Base-by-base conservation (phyloP, 1,140 invertebrate genomes). In the Drosophila sp. region DNA sequence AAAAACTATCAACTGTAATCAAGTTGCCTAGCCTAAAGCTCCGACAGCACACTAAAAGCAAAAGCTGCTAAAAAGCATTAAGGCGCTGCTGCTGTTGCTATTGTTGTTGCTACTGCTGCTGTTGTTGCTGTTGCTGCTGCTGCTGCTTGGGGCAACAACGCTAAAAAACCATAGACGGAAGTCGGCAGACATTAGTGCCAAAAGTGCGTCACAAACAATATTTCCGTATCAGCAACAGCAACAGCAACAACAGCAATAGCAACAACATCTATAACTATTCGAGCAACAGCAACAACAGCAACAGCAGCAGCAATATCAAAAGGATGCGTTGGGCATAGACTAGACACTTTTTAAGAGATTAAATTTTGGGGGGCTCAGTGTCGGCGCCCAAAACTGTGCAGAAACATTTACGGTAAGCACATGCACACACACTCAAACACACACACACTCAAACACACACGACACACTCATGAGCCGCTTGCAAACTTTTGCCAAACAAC, bases 271-370 rank as follows among this genome's bases (percentile, higher is more conserved):
- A n/a, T n/a, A n/a, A n/a, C n/a, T n/a, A n/a, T n/a, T n/a, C n/a
- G n/a, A n/a, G n/a, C n/a, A n/a, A n/a, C 80, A 70, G 65, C 45
- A 72, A 70, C 76, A 69, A 53, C 74, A 69, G 63, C 61, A 79
- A 46, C 67, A 57, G 29, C 61, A 63, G 13, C 59, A 51, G 29
- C 45, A 16, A 59, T 8, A 45, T 36, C 57, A 48, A 46, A 82
- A 76, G 73, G 64, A 66, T 72, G 51, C 66, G 80, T 63, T 61
- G 74, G 69, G 76, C 76, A 80, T 66, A 86, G 80, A 81, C 81
- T 77, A 84, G 81, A 89, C 78, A 89, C 76, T 83, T 89, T 89
- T 89, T 84, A 89, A 89, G 84, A 89, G 83, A 89, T 89, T 89
- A 89, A 82, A 89, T 89, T 89, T 87, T 13, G 34, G 65, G 62